Percentiles rank a stretch among this genome's conserved stretches.
phyloP scores from a whole-genome alignment of 2,113 vertebrate genomes.

The Anoura caudifer region DNA sequence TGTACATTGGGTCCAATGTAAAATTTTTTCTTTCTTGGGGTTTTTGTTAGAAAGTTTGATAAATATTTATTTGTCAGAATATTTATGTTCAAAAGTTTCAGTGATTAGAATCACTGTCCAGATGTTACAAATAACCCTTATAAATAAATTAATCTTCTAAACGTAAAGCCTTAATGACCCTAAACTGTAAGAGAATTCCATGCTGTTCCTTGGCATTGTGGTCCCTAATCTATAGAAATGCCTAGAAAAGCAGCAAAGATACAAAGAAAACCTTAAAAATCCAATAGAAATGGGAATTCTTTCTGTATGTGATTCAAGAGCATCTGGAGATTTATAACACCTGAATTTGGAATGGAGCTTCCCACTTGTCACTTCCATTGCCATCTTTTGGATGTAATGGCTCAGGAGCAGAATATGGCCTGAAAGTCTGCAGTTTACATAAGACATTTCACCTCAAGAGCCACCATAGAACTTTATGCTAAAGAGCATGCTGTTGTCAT shows the following conservation, averaged over 20 bases:
- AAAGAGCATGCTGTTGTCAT: not conserved
- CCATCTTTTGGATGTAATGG: not conserved
- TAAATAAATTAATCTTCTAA: slow-evolving; percentile 9
- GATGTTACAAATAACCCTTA: not conserved
- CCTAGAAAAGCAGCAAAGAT: not conserved
- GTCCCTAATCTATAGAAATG: not conserved
- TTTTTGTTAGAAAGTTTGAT: not conserved
- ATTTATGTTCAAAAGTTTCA: not conserved
- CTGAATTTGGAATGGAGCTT: slow-evolving; percentile 11
- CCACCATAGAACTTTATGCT: not conserved
- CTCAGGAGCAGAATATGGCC: not conserved
- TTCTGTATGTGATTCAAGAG: not conserved
- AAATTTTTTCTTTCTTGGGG: not conserved
- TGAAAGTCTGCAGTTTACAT: not conserved
- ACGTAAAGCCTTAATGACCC: not conserved
- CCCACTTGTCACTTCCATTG: slow-evolving; percentile 6
- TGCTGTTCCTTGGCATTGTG: not conserved
- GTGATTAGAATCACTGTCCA: not conserved
- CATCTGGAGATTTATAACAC: not conserved
- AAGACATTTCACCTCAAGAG: slow-evolving; percentile 19
- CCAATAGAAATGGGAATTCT: not conserved
- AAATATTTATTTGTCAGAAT: not conserved
- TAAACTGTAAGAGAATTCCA: not conserved
- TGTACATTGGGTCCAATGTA: not conserved
- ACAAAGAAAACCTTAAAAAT: not conserved